These are phyloP conservation scores for Paralvinella palmiformis DNA, from an alignment of 1,140 invertebrate genomes.

Conservation along the genomic window DNA sequence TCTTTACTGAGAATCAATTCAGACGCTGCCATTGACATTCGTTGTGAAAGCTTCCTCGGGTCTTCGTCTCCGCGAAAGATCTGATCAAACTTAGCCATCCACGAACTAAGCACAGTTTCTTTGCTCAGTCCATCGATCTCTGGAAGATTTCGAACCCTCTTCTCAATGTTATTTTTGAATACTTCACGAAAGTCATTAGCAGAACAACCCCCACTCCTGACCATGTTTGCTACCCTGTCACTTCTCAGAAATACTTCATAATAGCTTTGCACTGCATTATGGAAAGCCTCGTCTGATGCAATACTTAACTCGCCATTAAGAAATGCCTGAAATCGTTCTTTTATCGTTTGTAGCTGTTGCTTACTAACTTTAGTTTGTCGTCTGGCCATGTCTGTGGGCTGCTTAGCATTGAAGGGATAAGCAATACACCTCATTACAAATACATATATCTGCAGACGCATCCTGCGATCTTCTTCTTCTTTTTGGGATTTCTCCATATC, in stretches of 20 bases:
- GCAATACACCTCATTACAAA: constrained; percentile 97
- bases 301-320: constrained; percentile 79
- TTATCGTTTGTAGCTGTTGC: constrained; percentile 89
- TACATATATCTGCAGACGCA: constrained; percentile 86
- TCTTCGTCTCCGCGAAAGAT: constrained; percentile 78
- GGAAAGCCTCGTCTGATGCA: constrained; percentile 97
- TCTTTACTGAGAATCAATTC: constrained; percentile 52
- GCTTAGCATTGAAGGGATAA: constrained; percentile 99
- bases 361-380: constrained; percentile 79
- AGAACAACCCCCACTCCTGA: constrained; percentile 92
- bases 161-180: constrained; percentile 95
- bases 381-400: constrained; percentile 91
- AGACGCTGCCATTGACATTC: constrained; percentile 44
- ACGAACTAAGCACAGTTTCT: constrained; percentile 96
- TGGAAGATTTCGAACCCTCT: constrained; percentile 90
- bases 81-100: constrained; percentile 99
- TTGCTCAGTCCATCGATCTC: constrained; percentile 99
- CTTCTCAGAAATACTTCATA: constrained; percentile 96
- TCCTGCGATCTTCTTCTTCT: constrained; percentile 47
- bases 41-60: constrained; percentile 46
- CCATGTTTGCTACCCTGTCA: constrained; percentile 90
- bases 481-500: constrained; percentile 33
- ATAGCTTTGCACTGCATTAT: constrained; percentile 96
- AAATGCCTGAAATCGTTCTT: constrained; percentile 82
- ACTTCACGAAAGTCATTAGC: constrained; percentile 98